Conservation (phyloP, 2,888 invertebrate species). For the Allygus modestus region DNA sequence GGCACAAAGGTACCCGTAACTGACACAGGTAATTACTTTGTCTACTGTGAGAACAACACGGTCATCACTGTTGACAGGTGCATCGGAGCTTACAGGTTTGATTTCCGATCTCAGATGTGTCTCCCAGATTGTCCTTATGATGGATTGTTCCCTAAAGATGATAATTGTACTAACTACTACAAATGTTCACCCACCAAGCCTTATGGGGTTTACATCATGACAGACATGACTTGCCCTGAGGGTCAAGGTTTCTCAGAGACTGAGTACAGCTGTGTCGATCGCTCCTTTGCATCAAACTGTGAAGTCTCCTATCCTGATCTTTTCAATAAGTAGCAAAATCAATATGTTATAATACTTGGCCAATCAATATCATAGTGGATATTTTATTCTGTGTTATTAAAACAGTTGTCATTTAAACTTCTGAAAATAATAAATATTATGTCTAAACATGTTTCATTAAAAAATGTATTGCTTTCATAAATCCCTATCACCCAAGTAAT, state of each 20-base stretch:
- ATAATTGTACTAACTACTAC: constrained; percentile 13
- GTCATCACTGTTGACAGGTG: background rate
- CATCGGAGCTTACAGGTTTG: constrained; percentile 1
- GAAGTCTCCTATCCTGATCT: background rate
- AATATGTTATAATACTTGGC: no score
- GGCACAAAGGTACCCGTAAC: background rate
- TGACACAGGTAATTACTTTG: background rate
- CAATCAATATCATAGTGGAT: no score
- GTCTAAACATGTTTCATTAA: no score
- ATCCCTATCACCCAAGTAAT: no score
- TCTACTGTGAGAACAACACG: background rate
- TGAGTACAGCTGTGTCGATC: background rate
- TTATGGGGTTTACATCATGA: background rate
- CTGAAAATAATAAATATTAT: no score
- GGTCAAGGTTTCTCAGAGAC: constrained; percentile 34
- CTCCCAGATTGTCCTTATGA: background rate
- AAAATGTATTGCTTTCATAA: no score
- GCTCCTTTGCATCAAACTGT: background rate
- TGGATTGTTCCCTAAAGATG: constrained; percentile 5
- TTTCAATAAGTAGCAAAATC: background rate
- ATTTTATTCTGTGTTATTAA: no score
- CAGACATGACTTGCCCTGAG: constrained; percentile 13
- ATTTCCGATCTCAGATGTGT: background rate
- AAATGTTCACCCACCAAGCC: background rate
- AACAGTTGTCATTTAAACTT: no score